Conservation (phyloP, 2,888 invertebrate species). For the Lucinisca nassula region DNA sequence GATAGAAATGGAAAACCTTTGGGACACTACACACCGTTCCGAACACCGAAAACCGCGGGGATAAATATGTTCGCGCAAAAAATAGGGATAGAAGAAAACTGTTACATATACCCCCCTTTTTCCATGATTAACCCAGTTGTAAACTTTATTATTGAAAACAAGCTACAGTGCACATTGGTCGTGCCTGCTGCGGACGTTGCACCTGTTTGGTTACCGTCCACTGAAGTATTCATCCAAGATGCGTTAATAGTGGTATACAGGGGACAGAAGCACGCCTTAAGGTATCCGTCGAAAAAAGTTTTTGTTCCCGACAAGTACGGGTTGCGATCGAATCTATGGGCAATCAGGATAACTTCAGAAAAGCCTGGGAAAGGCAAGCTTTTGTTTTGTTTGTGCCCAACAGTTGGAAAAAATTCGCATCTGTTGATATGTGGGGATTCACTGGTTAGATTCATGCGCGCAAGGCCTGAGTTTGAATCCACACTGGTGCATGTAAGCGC, state of each 20-base stretch:
- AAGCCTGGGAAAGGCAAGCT: background rate
- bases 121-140: background rate
- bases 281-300: background rate
- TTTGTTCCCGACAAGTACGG: background rate
- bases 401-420: background rate
- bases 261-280: background rate
- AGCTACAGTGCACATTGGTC: background rate
- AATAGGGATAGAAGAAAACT: background rate
- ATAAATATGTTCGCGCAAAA: background rate
- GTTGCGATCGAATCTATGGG: background rate
- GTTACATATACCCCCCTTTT: background rate
- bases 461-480: background rate
- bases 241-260: background rate
- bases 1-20: background rate
- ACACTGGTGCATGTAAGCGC: background rate
- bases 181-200: background rate
- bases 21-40: background rate
- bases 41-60: background rate
- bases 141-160: background rate
- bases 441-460: background rate
- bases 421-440: background rate
- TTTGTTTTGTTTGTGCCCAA: background rate
- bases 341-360: too few species aligned
- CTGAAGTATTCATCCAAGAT: background rate
- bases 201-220: background rate